These are phyloP conservation scores for Probosciger aterrimus DNA, from an alignment of 2,113 vertebrate species.

Conservation along the genomic window DNA sequence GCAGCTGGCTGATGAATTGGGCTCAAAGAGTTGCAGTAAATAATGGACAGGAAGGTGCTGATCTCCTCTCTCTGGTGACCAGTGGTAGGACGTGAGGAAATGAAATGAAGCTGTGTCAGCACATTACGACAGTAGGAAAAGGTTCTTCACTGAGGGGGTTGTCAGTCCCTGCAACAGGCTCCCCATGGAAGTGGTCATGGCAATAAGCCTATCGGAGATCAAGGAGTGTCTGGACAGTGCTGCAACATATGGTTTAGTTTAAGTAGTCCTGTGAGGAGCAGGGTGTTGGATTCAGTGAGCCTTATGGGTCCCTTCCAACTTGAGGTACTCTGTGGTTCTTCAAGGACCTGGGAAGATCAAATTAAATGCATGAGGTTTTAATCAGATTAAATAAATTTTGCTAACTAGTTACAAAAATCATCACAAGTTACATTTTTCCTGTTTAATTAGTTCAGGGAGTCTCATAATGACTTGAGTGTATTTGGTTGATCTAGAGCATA, in stretches of 20 bases:
- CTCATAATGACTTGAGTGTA: not conserved
- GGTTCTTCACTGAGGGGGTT: not conserved
- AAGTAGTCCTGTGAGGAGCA: not conserved
- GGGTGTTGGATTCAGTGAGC: not conserved
- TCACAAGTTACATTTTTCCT: not conserved
- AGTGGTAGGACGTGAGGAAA: not conserved
- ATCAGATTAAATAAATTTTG: not conserved
- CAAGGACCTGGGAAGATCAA: not conserved
- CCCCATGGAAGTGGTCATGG: not conserved
- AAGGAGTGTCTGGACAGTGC: not conserved
- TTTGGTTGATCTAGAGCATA: not conserved
- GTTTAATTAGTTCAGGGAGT: not conserved
- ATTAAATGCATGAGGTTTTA: not conserved
- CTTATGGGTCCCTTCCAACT: not conserved
- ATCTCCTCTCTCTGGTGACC: not conserved
- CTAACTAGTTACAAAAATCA: not conserved
- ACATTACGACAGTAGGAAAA: not conserved
- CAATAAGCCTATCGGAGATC: not conserved
- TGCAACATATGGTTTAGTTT: not conserved
- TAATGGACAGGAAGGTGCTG: not conserved
- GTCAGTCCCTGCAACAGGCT: not conserved
- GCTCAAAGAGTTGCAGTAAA: not conserved
- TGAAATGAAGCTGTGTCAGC: not conserved
- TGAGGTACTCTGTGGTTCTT: not conserved
- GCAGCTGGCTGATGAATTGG: not conserved